Percentiles rank a stretch among this genome's conserved stretches.
Evolutionary conservation across 2,888 invertebrate species (phyloP).

Genomic region (Tachina grossa): DNA sequence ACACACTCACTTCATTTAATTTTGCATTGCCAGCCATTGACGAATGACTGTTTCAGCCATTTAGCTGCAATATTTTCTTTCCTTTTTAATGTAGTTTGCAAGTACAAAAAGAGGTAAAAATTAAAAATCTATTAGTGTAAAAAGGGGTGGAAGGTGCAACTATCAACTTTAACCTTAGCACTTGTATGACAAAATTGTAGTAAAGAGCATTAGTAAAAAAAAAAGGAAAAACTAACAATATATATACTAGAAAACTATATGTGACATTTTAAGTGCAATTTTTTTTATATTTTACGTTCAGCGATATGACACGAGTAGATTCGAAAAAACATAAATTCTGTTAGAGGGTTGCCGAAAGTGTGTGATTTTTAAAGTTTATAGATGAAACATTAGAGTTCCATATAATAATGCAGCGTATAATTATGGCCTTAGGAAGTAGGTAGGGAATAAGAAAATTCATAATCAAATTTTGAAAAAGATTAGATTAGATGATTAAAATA

Average conservation of each 20-base stretch:
- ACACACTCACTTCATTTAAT: constrained; percentile 41
- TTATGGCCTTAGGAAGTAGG: too few species aligned
- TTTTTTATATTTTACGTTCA: constrained; percentile 8
- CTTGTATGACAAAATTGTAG: neutral
- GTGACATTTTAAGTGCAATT: constrained; percentile 65
- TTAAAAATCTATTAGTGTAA: constrained; percentile 53
- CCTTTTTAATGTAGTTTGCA: constrained; percentile 1
- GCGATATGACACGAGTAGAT: too few species aligned
- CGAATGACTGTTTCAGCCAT: constrained; percentile 24
- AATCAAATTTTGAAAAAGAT: too few species aligned
- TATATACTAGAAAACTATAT: constrained; percentile 8
- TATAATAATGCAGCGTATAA: too few species aligned
- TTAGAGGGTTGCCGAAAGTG: too few species aligned
- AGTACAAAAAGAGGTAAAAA: constrained; percentile 22
- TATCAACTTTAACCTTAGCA: neutral
- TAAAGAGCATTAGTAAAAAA: constrained; percentile 3
- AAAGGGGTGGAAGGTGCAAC: neutral
- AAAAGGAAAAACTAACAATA: neutral
- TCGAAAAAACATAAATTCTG: too few species aligned
- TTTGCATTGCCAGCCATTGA: constrained; percentile 24
- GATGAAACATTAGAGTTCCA: too few species aligned
- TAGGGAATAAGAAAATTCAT: too few species aligned
- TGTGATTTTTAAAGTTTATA: too few species aligned
- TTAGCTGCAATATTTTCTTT: constrained; percentile 32
- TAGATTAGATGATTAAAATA: too few species aligned